Conservation (phyloP, 2,888 invertebrate genomes). For the Caenorhabditis panamensis region DNA sequence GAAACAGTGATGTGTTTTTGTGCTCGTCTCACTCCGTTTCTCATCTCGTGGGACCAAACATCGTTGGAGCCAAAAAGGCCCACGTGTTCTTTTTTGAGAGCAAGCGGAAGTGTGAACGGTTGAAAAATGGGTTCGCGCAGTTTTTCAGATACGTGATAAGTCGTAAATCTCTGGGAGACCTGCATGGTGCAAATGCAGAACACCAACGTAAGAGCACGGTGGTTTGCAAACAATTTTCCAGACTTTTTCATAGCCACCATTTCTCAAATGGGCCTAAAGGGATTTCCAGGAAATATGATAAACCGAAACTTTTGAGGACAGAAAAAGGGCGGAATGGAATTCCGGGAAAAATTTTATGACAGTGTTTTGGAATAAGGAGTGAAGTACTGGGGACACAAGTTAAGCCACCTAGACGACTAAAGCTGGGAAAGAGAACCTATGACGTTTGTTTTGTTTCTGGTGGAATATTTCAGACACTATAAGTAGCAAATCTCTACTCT, state of each 20-base stretch:
- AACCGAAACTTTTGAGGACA: neutral
- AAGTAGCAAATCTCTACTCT: too few relatives aligned
- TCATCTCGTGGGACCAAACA: constrained; percentile 49
- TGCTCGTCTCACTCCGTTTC: neutral
- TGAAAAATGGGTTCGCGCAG: constrained; percentile 25
- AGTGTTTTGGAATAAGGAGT: neutral
- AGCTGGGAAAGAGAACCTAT: too few relatives aligned
- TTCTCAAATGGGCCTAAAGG: neutral
- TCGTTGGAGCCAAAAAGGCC: constrained; percentile 7
- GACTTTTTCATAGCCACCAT: neutral
- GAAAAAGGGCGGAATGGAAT: neutral
- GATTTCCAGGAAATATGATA: neutral
- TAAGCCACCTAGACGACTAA: too few relatives aligned
- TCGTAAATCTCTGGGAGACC: neutral
- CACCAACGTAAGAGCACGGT: neutral
- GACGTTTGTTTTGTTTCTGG: too few relatives aligned
- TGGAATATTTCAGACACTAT: too few relatives aligned
- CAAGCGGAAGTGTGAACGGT: constrained; percentile 26
- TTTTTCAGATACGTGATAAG: constrained; percentile 3
- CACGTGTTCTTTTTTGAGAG: constrained; percentile 46
- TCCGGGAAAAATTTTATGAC: neutral
- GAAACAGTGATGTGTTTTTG: constrained; percentile 41
- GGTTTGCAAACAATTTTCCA: constrained; percentile 1
- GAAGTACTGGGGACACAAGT: too few relatives aligned
- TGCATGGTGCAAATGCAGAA: neutral